Evolutionary conservation across 2,888 invertebrate species (phyloP), one percentile per base, ranked within the genome.

Genomic region (Napeogenes sylphis): DNA sequence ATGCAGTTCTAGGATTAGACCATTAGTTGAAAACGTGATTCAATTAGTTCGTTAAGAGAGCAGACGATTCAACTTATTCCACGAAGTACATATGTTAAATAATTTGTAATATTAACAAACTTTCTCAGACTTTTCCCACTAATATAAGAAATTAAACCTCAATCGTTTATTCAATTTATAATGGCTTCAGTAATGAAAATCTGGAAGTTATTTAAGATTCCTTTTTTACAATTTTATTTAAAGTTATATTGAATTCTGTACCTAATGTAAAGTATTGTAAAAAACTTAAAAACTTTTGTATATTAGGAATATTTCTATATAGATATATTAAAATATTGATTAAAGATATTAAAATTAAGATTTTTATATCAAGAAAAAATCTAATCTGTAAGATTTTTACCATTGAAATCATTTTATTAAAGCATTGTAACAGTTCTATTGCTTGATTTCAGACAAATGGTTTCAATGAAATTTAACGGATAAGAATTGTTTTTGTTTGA

Each of bases 391-490:
- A 21, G 21, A 21, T 21, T 21, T 21, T 21, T 21, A 21, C 21
- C 32, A 13, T 59, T 33, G 51, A 30, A 42, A 45, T 55, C 3
- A 38, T 14, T 56, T n/a, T 45, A 45, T 55, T 38, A 51, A 45
- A 56, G 45, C 14, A 57, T 63, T 63, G 59, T 63, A 38, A 54
- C 6, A 14, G 45, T 35, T 53, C 53, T 45, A 38, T 45, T 35
- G 35, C 10, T 42, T 45, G 45, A 46, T 55, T 59, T 54, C n/a
- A n/a, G 33, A 38, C 32, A n/a, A 47, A 47, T 8, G 21, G n/a
- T 46, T 38, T 32, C 30, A 21, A 47, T 47, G 21, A 47, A 57
- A 32, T 54, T 51, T 54, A 59, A 54, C 42, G 59, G 45, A 51
- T 63, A 45, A 21, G 45, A 45, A 63, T 59, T 35, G 45, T 54